Evolutionary conservation across 2,113 vertebrate species (phyloP).

Genomic region (Antechinus stuartii): DNA sequence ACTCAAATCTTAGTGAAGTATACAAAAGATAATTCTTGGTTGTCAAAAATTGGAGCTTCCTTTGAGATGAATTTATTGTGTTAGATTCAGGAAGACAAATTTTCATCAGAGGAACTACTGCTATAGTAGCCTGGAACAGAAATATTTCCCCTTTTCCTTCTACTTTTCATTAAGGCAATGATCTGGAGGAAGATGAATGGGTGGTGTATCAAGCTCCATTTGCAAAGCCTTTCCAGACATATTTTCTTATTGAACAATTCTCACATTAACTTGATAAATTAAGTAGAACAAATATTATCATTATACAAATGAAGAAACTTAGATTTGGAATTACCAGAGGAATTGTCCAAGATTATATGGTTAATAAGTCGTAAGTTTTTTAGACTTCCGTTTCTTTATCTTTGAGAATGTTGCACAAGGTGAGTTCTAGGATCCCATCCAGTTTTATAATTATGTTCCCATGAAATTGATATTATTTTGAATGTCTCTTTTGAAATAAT

Average conservation of each 20-base stretch:
- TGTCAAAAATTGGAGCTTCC: neutral
- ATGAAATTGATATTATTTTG: neutral
- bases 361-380: neutral
- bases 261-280: neutral
- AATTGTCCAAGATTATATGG: neutral
- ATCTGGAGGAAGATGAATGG: neutral
- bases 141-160: neutral
- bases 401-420: neutral
- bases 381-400: neutral
- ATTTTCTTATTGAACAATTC: neutral
- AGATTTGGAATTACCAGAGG: neutral
- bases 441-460: neutral
- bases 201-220: neutral
- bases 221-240: neutral
- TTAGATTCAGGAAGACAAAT: neutral
- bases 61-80: neutral
- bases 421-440: neutral
- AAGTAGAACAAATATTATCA: neutral
- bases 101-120: neutral
- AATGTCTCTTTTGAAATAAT: neutral
- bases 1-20: neutral
- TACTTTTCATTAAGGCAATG: neutral
- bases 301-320: neutral
- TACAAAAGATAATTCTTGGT: neutral
- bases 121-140: neutral